Percentiles rank a stretch among this genome's conserved stretches.
These are phyloP conservation scores for Crenichthys baileyi DNA, from an alignment of 2,797 vertebrate species.

Conservation along the genomic window DNA sequence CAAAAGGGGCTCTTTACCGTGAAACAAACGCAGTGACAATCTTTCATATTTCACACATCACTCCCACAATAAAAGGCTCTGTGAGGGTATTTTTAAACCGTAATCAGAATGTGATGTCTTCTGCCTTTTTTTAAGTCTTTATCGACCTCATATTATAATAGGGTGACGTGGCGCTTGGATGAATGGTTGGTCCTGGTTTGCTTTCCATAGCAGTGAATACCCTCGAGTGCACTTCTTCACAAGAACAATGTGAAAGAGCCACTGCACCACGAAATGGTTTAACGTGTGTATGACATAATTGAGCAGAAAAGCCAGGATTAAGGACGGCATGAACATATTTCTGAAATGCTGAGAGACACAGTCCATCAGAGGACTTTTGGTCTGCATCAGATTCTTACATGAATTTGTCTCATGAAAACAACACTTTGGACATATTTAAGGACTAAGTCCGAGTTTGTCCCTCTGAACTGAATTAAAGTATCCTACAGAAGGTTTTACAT, in stretches of 20 bases:
- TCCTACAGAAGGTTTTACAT: neutral
- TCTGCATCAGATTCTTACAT: slow-evolving; percentile 33
- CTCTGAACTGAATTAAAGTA: neutral
- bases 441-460: slow-evolving; percentile 15
- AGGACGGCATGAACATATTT: slow-evolving; percentile 18
- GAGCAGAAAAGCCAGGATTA: slow-evolving; percentile 23
- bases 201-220: slow-evolving; percentile 67
- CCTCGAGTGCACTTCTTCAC: slow-evolving; percentile 66
- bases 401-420: slow-evolving; percentile 31
- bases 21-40: slow-evolving; percentile 13
- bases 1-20: slow-evolving; percentile 12
- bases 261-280: slow-evolving; percentile 55
- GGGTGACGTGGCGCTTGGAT: slow-evolving; percentile 28
- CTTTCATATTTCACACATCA: slow-evolving; percentile 17
- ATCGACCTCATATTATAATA: slow-evolving; percentile 20
- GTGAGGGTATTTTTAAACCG: slow-evolving; percentile 48
- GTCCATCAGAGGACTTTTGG: slow-evolving; percentile 17
- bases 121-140: slow-evolving; percentile 40
- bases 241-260: slow-evolving; percentile 63
- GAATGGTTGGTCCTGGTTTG: slow-evolving; percentile 38
- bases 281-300: slow-evolving; percentile 61
- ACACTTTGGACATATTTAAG: slow-evolving; percentile 30
- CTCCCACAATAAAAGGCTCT: slow-evolving; percentile 30
- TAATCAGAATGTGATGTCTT: slow-evolving; percentile 35
- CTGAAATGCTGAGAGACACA: slow-evolving; percentile 8